Evolutionary conservation across 2,888 invertebrate species (phyloP), one percentile per base, ranked within the genome.

Genomic region (Gnatocerus cornutus): DNA sequence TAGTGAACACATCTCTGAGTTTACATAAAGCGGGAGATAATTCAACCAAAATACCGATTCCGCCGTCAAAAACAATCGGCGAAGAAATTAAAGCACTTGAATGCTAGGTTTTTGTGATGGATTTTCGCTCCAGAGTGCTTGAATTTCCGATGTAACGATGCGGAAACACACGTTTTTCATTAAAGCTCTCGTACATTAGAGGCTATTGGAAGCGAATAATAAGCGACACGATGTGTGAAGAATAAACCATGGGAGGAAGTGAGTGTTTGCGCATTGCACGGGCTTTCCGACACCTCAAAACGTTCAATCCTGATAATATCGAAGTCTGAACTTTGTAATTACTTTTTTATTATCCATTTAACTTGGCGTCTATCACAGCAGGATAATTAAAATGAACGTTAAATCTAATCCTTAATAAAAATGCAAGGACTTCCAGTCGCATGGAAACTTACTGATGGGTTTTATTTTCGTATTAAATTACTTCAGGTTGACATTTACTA

Each of bases 81-180:
- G 12, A 50, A 50, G 29, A 50, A 50, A 50, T 50, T 50, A 27
- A 43, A 43, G 21, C 14, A 16, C 8, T 46, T 9, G 9, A 16
- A 12, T 7, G 41, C 6, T 7, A 3, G 41, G 41, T 41, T 41
- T 41, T 12, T 41, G 41, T 41, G 41, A 37, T 37, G 37, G 37
- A n/a, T 37, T 37, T 37, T 37, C 37, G 37, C 37, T 37, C 16
- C n/a, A 10, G 21, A 50, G 29, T 3, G 16, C 48, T 21, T 10
- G 7, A 50, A 50, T 10, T 12, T 13, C 21, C 10, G 21, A 29
- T 50, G 10, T 50, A 50, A 50, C 27, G 30, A 46, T 45, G 45
- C 10, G 59, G 30, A 59, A 48, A 62, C 48, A 39, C 50, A 62
- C 62, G 50, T 61, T 27, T 61, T 61, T 61, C 46, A 61, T 59